A percentile compares a stretch with the other conserved stretches of the same genome.
Evolutionary conservation across 2,113 vertebrate species (phyloP).

Genomic region (Lucifuga dentata): DNA sequence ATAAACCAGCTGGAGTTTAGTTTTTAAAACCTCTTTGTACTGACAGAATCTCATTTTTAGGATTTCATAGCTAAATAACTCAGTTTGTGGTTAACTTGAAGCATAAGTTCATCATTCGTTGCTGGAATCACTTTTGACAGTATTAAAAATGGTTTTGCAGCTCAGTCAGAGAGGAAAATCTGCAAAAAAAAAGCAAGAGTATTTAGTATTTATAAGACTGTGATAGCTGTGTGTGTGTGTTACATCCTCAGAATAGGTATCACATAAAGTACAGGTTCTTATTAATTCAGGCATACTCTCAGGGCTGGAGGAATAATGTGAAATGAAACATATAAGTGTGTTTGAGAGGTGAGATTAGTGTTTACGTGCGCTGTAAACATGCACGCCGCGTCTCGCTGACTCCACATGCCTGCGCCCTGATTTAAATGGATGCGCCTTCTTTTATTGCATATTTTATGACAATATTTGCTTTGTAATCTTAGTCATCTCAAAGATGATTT

Average conservation of each 20-base stretch:
- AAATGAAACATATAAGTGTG: constrained; percentile 40
- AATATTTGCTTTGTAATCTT: constrained; percentile 45
- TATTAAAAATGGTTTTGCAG: constrained; percentile 42
- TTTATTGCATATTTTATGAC: constrained; percentile 54
- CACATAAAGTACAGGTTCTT: constrained; percentile 36
- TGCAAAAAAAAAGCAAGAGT: constrained; percentile 3
- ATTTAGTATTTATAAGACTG: constrained; percentile 55
- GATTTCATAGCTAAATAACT: background rate
- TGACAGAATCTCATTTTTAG: constrained; percentile 7
- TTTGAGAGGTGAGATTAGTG: constrained; percentile 27
- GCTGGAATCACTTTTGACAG: background rate
- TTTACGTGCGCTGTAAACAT: constrained; percentile 40
- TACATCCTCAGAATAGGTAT: constrained; percentile 17
- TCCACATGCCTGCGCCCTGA: too few species aligned
- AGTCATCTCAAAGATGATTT: constrained; percentile 18
- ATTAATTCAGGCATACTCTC: constrained; percentile 46
- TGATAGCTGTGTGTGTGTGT: constrained; percentile 29
- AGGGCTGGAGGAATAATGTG: constrained; percentile 42
- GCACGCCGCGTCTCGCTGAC: constrained; percentile 25
- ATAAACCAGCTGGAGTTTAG: constrained; percentile 1
- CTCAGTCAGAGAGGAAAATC: constrained; percentile 29
- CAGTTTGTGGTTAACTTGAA: too few species aligned
- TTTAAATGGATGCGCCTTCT: constrained; percentile 32
- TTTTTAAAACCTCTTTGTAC: background rate
- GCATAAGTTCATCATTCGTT: constrained; percentile 29